Evolutionary conservation across 2,797 vertebrate genomes (phyloP), one percentile per base, ranked within the genome.

Genomic region (Gallinago stenura): DNA sequence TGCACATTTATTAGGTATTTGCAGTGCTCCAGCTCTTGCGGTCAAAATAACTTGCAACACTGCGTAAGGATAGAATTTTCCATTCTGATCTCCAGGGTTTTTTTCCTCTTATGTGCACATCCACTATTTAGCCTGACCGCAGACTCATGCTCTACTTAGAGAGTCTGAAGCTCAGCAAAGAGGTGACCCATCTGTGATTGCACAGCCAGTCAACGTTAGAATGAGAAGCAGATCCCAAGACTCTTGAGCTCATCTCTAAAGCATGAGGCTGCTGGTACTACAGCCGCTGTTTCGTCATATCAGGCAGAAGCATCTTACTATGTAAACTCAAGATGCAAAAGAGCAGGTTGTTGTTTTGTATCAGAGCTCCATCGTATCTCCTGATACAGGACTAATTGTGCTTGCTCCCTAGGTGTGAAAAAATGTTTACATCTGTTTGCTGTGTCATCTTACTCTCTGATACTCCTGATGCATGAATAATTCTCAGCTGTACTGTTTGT

Each of bases 381-480:
- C 24, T 1, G 1, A 48, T 80, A 25, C 6, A 62, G 20, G 68
- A 53, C 58, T 84, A 87, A 85, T 85, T 95, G 46, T 80, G 46
- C 62, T 73, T 76, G 50, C 78, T 72, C 43, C 43, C 90, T 93
- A 94, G 51, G 65, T 83, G 17, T 73, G 58, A 92, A 69, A 45
- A 82, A 85, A 86, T 86, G 28, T 93, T 97, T 87, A 66, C 41
- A 78, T 81, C 80, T 84, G 26, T 93, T 96, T 87, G 62, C 75
- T 33, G 18, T 89, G 75, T 94, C 58, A 51, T 80, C 81, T 91
- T 92, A 16, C 79, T 56, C 28, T 72, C 46, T 79, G 83, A 79
- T 94, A 84, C 31, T 72, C 69, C 35, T 57, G 60, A 50, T 84
- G 48, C 48, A 89, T 93, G 93, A 97, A 94, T 93, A 93, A 90